These are phyloP conservation scores for Microcebus griseorufus DNA, from an alignment of 2,113 vertebrate genomes.

Conservation along the genomic window DNA sequence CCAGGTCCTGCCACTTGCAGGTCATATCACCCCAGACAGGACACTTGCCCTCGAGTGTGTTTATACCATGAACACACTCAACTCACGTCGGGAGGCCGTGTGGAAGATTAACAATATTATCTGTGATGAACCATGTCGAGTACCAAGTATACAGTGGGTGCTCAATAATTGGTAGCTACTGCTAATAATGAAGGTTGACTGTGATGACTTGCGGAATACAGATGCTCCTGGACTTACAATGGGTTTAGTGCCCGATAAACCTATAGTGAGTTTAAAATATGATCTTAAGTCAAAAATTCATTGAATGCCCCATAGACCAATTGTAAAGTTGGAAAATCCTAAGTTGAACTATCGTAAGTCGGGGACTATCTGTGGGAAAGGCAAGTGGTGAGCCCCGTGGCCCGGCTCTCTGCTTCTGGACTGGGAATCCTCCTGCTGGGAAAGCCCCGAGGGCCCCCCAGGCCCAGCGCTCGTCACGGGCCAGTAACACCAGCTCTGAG, in stretches of 20 bases:
- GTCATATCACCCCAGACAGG: neutral
- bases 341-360: neutral
- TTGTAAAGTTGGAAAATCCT: neutral
- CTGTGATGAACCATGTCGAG: accelerated
- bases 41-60: neutral
- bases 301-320: neutral
- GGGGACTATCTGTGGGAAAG: neutral
- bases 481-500: neutral
- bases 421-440: accelerated
- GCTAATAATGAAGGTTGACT: neutral
- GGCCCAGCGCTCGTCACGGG: neutral
- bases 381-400: neutral
- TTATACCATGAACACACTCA: accelerated
- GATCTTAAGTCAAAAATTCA: neutral
- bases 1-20: neutral
- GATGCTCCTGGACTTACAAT: neutral
- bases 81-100: accelerated
- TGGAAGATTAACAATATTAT: neutral
- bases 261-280: neutral
- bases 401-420: neutral
- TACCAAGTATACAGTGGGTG: neutral
- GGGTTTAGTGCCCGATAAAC: neutral
- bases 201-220: neutral
- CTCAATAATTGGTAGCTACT: neutral
- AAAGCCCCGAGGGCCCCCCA: neutral